Evolutionary conservation across 2,888 invertebrate species (phyloP).

Genomic region (Trissoscelio sp.): DNA sequence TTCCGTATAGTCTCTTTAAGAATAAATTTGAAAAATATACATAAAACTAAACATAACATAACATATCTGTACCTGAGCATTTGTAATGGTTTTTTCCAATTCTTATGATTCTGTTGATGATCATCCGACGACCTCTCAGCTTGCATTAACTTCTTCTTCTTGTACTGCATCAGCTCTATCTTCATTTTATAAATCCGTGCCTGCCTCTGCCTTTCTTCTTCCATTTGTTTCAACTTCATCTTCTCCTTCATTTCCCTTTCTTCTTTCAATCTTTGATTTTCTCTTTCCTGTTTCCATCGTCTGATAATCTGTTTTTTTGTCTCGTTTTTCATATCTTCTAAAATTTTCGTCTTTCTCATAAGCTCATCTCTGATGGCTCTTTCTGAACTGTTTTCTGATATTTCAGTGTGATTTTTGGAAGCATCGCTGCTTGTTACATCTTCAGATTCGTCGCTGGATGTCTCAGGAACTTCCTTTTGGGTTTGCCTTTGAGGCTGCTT

Average conservation of each 20-base stretch:
- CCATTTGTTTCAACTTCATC: slow-evolving; percentile 62
- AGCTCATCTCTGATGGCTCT: slow-evolving; percentile 25
- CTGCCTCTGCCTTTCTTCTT: slow-evolving; percentile 71
- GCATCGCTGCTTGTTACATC: slow-evolving; percentile 17
- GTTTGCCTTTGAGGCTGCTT: background rate
- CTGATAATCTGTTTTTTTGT: slow-evolving; percentile 75
- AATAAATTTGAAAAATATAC: no score
- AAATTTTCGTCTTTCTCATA: slow-evolving; percentile 23
- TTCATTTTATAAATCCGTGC: slow-evolving; percentile 66
- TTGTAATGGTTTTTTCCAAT: slow-evolving; percentile 12
- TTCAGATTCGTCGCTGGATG: slow-evolving; percentile 1
- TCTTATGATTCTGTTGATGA: slow-evolving; percentile 22
- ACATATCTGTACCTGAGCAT: slow-evolving; percentile 29
- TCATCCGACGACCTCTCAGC: slow-evolving; percentile 17
- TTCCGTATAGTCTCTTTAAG: no score
- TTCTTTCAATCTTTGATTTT: slow-evolving; percentile 73
- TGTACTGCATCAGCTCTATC: slow-evolving; percentile 71
- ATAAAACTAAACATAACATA: no score
- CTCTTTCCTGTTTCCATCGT: slow-evolving; percentile 77
- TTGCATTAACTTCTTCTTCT: slow-evolving; percentile 68
- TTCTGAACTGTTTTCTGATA: background rate
- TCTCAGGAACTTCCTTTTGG: background rate
- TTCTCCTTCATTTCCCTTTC: slow-evolving; percentile 72
- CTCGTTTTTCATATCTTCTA: slow-evolving; percentile 34
- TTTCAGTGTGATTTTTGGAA: slow-evolving; percentile 20